These are phyloP conservation scores for Heterochromis multidens DNA, from an alignment of 2,113 vertebrate species.

Conservation along the genomic window DNA sequence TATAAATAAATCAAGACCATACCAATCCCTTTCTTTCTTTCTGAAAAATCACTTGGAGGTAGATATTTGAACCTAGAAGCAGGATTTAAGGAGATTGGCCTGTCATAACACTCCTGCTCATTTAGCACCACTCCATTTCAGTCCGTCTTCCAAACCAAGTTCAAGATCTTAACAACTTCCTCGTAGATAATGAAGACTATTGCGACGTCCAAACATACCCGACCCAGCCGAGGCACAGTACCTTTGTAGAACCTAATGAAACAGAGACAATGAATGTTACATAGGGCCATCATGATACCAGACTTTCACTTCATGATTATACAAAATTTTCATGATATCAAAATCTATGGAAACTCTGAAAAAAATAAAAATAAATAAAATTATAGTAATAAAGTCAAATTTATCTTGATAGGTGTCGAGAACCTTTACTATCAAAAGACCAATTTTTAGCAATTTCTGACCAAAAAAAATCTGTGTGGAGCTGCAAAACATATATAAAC, in stretches of 20 bases:
- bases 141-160: slow-evolving; percentile 93
- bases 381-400: background rate
- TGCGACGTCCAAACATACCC: slow-evolving; percentile 93
- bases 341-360: too few species aligned
- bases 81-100: slow-evolving; percentile 2
- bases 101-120: background rate
- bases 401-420: background rate
- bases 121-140: slow-evolving; percentile 59
- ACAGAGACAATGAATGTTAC: background rate
- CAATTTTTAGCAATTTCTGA: background rate
- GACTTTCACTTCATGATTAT: too few species aligned
- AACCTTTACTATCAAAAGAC: background rate
- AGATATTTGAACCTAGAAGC: slow-evolving; percentile 50
- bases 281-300: background rate
- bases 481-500: background rate
- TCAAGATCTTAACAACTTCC: slow-evolving; percentile 93
- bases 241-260: slow-evolving; percentile 92
- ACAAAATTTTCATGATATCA: too few species aligned
- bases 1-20: slow-evolving; percentile 14
- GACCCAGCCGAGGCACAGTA: slow-evolving; percentile 88
- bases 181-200: slow-evolving; percentile 98
- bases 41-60: slow-evolving; percentile 42
- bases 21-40: slow-evolving; percentile 5
- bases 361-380: background rate
- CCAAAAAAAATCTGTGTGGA: background rate